Percentiles rank a stretch among this genome's conserved stretches.
These are phyloP conservation scores for Leucophenga maculata DNA, from an alignment of 2,888 invertebrate species.

Conservation along the genomic window DNA sequence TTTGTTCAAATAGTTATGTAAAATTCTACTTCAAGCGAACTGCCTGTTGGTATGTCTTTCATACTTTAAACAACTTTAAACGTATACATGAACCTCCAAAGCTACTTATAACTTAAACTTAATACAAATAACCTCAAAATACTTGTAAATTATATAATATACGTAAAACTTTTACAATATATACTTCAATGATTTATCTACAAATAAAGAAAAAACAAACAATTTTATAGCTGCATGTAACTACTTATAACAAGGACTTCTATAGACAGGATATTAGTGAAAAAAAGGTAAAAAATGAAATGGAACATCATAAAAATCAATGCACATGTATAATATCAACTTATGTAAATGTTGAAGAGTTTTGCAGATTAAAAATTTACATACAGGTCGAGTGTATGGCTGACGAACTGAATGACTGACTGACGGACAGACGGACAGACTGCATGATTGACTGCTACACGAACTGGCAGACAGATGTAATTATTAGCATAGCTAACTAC, in stretches of 20 bases:
- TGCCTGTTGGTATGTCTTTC: too few relatives aligned
- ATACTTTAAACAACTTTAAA: too few relatives aligned
- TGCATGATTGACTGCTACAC: slow-evolving; percentile 26
- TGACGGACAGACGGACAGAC: slow-evolving; percentile 28
- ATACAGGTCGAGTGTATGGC: slow-evolving; percentile 62
- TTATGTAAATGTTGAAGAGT: slow-evolving; percentile 58
- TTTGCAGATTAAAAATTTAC: slow-evolving; percentile 62
- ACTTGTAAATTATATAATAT: not conserved
- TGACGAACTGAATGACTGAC: slow-evolving; percentile 42
- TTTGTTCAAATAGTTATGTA: too few relatives aligned
- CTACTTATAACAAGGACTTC: not conserved
- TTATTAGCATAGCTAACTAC: not conserved
- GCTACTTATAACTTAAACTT: too few relatives aligned
- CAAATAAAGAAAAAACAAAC: slow-evolving; percentile 7
- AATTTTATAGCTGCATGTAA: not conserved
- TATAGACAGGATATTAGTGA: not conserved
- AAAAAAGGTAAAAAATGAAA: slow-evolving; percentile 12
- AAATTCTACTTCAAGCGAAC: too few relatives aligned
- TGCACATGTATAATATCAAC: slow-evolving; percentile 49
- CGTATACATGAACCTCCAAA: not conserved
- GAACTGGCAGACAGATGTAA: not conserved
- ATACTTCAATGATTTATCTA: not conserved
- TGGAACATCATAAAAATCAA: slow-evolving; percentile 46
- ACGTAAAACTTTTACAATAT: not conserved
- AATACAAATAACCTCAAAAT: not conserved